These are phyloP conservation scores for Cryptotis parvus DNA, from an alignment of 2,113 vertebrate species.

Conservation along the genomic window DNA sequence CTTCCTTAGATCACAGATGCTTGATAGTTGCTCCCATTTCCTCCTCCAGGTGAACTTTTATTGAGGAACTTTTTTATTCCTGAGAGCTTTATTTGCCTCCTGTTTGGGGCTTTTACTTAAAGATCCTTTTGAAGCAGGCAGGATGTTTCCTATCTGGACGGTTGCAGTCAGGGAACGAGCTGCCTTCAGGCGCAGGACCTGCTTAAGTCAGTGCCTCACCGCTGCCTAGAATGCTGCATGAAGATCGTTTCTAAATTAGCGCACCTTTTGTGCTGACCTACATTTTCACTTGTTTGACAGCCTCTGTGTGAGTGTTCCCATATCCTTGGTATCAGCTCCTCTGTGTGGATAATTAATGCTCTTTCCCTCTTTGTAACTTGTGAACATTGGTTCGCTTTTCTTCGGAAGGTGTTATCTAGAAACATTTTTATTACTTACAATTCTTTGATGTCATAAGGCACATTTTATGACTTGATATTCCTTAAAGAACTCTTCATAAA, in stretches of 20 bases:
- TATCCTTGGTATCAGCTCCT: conserved; percentile 52
- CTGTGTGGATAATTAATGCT: conserved; percentile 59
- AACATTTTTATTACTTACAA: conserved; percentile 67
- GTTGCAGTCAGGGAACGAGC: neutral
- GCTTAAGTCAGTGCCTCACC: neutral
- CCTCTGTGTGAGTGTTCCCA: conserved; percentile 61
- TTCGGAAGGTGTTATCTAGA: conserved; percentile 68
- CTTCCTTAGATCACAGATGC: conserved; percentile 3
- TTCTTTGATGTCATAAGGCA: conserved; percentile 61
- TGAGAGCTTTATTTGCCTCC: conserved; percentile 45
- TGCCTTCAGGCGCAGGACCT: conserved; percentile 16
- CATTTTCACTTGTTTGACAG: conserved; percentile 47
- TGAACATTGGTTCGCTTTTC: conserved; percentile 69
- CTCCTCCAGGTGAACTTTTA: conserved; percentile 42
- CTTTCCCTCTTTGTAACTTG: conserved; percentile 44
- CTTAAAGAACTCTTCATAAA: neutral
- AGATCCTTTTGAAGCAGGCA: conserved; percentile 1
- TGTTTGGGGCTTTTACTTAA: neutral
- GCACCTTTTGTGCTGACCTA: conserved; percentile 3
- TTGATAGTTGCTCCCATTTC: conserved; percentile 29
- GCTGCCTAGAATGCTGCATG: conserved; percentile 16
- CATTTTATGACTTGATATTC: conserved; percentile 58
- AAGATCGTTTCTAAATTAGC: conserved; percentile 47
- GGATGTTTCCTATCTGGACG: neutral
- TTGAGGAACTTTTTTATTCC: no score